Conservation (phyloP, 2,113 vertebrate species). For the Plecturocebus donacophilus region DNA sequence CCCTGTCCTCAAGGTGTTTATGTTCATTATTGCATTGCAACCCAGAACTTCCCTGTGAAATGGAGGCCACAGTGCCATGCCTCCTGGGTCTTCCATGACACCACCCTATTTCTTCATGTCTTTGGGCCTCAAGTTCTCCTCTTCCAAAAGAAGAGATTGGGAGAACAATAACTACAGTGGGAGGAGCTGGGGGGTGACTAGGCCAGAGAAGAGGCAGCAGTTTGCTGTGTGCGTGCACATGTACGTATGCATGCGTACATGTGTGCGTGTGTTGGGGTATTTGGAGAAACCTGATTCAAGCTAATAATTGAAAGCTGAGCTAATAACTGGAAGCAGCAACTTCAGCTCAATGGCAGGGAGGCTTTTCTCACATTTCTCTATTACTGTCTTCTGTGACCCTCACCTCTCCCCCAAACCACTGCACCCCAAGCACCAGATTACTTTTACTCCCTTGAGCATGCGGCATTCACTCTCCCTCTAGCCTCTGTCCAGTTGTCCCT, state of each 20-base stretch:
- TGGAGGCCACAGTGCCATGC: not conserved
- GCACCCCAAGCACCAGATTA: not conserved
- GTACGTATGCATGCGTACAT: accelerated
- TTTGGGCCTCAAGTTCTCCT: not conserved
- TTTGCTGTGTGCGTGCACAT: too few species aligned
- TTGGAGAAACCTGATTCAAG: too few species aligned
- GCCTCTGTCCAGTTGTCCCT: not conserved
- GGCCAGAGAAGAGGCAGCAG: not conserved
- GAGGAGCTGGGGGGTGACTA: not conserved
- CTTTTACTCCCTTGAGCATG: accelerated
- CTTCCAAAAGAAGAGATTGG: not conserved
- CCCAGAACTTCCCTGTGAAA: not conserved
- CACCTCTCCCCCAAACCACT: not conserved
- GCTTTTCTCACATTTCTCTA: not conserved
- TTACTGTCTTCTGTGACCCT: not conserved
- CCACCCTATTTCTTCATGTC: not conserved
- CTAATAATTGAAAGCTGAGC: not conserved
- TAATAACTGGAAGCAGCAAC: not conserved
- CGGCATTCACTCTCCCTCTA: not conserved
- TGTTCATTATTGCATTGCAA: too few species aligned
- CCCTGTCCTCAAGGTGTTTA: not conserved
- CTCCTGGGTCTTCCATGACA: not conserved
- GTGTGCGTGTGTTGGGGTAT: too few species aligned
- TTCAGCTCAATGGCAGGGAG: not conserved
- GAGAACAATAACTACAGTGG: not conserved